Percentiles rank a stretch among this genome's conserved stretches.
These are phyloP conservation scores for Allophyes oxyacanthae DNA, from an alignment of 2,888 invertebrate genomes.

Conservation along the genomic window DNA sequence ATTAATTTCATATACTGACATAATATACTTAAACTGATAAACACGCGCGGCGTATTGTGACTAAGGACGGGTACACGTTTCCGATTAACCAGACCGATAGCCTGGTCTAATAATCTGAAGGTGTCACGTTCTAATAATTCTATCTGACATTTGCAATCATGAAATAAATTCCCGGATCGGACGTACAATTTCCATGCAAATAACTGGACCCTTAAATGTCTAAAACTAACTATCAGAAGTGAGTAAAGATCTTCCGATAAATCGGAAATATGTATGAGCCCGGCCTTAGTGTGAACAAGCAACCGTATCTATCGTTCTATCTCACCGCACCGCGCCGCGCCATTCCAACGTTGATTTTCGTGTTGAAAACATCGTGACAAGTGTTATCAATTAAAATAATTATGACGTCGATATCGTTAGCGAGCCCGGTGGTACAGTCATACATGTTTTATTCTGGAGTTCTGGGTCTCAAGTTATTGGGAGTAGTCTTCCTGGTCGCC, in stretches of 20 bases:
- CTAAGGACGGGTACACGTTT: not conserved
- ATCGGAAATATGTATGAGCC: too few relatives aligned
- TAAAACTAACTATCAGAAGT: too few relatives aligned
- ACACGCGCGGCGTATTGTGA: constrained; percentile 17
- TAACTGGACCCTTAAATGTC: too few relatives aligned
- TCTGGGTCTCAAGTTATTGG: constrained; percentile 71
- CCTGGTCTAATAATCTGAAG: too few relatives aligned
- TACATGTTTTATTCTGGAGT: constrained; percentile 71
- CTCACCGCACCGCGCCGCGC: constrained; percentile 10
- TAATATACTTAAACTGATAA: constrained; percentile 2
- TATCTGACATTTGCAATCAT: too few relatives aligned
- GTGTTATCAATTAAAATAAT: constrained; percentile 11
- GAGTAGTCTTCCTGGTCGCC: constrained; percentile 65
- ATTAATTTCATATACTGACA: too few relatives aligned
- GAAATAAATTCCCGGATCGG: too few relatives aligned
- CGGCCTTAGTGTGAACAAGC: too few relatives aligned
- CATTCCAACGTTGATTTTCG: constrained; percentile 37
- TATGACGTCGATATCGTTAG: constrained; percentile 60
- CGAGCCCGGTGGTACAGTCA: constrained; percentile 68
- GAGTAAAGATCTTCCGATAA: too few relatives aligned
- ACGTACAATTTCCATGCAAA: too few relatives aligned
- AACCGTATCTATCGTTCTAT: constrained; percentile 6
- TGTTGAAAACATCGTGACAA: constrained; percentile 20
- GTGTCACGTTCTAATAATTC: too few relatives aligned
- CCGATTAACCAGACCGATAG: too few relatives aligned